These are phyloP conservation scores for Smutsia temminckii DNA, from an alignment of 2,797 vertebrate genomes.

Conservation along the genomic window DNA sequence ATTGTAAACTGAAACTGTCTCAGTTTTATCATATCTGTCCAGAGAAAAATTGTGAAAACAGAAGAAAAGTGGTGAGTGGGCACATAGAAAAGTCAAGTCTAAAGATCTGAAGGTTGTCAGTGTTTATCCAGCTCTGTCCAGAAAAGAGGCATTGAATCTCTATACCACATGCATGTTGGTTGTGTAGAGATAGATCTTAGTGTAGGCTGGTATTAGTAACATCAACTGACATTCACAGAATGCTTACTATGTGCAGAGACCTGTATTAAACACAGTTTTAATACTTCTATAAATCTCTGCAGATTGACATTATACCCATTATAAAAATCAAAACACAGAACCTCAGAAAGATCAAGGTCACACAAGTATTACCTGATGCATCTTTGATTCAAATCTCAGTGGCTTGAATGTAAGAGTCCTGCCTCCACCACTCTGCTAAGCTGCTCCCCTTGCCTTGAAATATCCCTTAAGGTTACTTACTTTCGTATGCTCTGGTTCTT, in stretches of 20 bases:
- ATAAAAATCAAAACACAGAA: background rate
- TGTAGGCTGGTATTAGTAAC: background rate
- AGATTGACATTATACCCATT: background rate
- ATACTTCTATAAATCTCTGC: background rate
- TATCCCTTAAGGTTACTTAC: background rate
- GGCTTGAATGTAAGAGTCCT: background rate
- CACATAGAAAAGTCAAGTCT: background rate
- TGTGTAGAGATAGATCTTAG: background rate
- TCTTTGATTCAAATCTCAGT: background rate
- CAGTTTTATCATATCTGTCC: background rate
- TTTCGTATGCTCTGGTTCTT: slow-evolving; percentile 19
- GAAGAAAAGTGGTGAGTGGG: background rate
- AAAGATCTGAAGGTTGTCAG: background rate
- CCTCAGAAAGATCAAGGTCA: background rate
- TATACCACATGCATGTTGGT: background rate
- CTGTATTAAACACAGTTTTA: background rate
- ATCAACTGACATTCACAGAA: background rate
- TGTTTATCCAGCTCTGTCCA: background rate
- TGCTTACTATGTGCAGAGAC: background rate
- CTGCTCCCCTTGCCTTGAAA: background rate
- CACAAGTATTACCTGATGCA: background rate
- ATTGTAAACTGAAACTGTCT: background rate
- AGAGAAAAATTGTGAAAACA: background rate
- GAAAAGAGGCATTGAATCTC: background rate
- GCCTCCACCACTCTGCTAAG: background rate